Evolutionary conservation across 2,113 vertebrate genomes (phyloP).

Genomic region (Meriones unguiculatus): DNA sequence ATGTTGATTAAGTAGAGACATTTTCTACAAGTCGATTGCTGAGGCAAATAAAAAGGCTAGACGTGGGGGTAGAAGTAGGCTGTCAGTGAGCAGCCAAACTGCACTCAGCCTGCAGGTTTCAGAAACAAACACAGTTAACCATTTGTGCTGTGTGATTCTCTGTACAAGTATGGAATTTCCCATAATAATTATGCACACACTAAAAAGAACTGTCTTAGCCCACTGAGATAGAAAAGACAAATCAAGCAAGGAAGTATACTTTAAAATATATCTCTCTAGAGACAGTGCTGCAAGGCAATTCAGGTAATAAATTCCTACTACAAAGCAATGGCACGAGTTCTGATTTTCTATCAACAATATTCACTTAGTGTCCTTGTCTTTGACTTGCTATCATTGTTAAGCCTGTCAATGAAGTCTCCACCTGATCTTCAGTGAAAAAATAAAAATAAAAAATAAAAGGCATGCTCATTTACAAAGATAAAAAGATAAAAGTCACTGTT

Average conservation of each 20-base stretch:
- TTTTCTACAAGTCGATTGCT: constrained; percentile 76
- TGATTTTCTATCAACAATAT: neutral
- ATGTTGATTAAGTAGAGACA: constrained; percentile 79
- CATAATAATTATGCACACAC: constrained; percentile 54
- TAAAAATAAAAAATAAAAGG: neutral
- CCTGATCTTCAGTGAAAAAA: constrained; percentile 14
- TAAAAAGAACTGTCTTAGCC: constrained; percentile 49
- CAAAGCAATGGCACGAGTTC: constrained; percentile 5
- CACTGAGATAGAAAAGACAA: constrained; percentile 25
- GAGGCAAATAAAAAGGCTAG: constrained; percentile 63
- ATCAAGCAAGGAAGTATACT: constrained; percentile 62
- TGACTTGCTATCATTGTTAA: neutral
- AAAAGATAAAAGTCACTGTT: constrained; percentile 47
- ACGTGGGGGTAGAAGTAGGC: constrained; percentile 21
- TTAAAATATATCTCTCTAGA: neutral
- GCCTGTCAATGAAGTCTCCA: neutral
- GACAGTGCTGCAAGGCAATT: neutral
- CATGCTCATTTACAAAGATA: constrained; percentile 65
- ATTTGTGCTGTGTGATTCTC: constrained; percentile 61
- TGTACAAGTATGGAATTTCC: constrained; percentile 68
- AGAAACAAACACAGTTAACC: constrained; percentile 61
- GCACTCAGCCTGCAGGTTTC: constrained; percentile 66
- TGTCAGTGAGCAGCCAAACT: constrained; percentile 72
- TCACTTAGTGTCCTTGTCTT: neutral
- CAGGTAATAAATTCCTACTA: neutral